Percentiles rank a stretch among this genome's conserved stretches.
Conservation (phyloP, 1,140 invertebrate genomes). For the Plectrocnemia conspersa region DNA sequence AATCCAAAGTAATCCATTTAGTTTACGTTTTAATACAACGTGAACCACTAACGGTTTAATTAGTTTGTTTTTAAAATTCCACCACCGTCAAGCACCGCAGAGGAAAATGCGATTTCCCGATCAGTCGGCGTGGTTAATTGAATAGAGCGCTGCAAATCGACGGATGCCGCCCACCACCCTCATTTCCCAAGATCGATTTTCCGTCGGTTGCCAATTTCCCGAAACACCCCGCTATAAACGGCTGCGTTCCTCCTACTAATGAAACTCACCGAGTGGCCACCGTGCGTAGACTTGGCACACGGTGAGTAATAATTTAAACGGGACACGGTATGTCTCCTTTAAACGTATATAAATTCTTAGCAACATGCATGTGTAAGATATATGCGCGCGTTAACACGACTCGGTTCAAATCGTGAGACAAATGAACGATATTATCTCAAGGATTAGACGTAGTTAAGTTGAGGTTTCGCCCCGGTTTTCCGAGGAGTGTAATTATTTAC, state of each 20-base stretch:
- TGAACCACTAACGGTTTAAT: too few relatives aligned
- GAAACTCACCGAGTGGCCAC: background rate
- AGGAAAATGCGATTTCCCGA: too few relatives aligned
- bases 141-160: background rate
- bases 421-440: conserved; percentile 16
- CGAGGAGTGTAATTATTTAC: too few relatives aligned
- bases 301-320: conserved; percentile 8
- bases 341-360: conserved; percentile 4
- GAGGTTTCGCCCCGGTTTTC: too few relatives aligned
- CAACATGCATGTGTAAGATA: conserved; percentile 12
- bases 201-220: conserved; percentile 12
- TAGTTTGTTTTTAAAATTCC: too few relatives aligned
- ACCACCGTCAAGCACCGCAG: too few relatives aligned
- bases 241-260: conserved; percentile 6
- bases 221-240: conserved; percentile 10
- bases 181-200: conserved; percentile 7
- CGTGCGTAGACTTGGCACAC: background rate
- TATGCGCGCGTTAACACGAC: conserved; percentile 15
- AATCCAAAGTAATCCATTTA: too few relatives aligned
- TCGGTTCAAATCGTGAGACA: conserved; percentile 1
- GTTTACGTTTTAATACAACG: too few relatives aligned
- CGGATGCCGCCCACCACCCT: background rate
- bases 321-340: conserved; percentile 1
- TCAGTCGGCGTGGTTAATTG: background rate
- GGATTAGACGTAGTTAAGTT: background rate